A percentile compares a stretch with the other conserved stretches of the same genome.
Evolutionary conservation across 1,140 invertebrate genomes (phyloP).

Genomic region (Aphaenogaster ashmeadi): DNA sequence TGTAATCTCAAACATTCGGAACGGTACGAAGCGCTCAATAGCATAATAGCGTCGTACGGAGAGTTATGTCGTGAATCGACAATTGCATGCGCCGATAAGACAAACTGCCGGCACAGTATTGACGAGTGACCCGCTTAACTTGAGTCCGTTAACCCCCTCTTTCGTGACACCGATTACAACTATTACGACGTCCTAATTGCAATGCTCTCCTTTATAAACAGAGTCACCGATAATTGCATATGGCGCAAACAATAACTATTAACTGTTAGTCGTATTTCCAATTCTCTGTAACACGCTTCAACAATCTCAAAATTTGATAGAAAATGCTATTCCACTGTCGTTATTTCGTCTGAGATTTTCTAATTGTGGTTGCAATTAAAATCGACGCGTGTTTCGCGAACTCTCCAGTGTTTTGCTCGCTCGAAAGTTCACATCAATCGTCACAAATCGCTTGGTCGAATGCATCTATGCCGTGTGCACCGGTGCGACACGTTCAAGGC

Average conservation of each 20-base stretch:
- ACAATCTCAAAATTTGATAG: neutral
- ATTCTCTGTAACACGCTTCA: neutral
- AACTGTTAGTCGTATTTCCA: neutral
- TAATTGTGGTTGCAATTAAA: neutral
- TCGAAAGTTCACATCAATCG: neutral
- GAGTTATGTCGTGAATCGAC: constrained; percentile 63
- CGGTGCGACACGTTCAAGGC: neutral
- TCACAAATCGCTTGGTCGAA: neutral
- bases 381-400: neutral
- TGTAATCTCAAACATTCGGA: constrained; percentile 58
- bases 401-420: neutral
- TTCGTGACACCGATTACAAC: neutral
- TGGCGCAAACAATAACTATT: neutral
- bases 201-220: neutral
- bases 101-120: constrained; percentile 42
- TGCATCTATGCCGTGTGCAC: neutral
- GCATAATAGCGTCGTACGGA: constrained; percentile 59
- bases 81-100: constrained; percentile 55
- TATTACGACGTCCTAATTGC: neutral
- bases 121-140: constrained; percentile 50
- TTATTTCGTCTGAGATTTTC: neutral
- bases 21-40: constrained; percentile 20
- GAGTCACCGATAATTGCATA: neutral
- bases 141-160: constrained; percentile 1
- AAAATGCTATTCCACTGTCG: neutral